Base-by-base conservation (phyloP, 2,797 vertebrate genomes). In the Staurois parvus region DNA sequence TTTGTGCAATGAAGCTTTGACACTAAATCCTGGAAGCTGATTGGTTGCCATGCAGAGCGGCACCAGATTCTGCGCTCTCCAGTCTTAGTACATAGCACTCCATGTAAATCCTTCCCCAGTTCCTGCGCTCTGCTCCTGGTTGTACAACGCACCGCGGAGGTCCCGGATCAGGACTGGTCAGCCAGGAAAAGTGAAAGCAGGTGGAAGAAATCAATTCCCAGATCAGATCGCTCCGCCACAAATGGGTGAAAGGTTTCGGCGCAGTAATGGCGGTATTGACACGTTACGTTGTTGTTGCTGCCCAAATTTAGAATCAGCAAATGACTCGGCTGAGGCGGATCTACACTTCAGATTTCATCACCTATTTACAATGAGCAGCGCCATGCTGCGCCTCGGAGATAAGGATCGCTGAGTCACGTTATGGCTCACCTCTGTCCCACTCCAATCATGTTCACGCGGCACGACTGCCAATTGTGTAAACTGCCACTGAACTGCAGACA, bases 351-450 rank as follows among this genome's bases (percentile, higher is more conserved):
- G 21, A 76, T 86, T 82, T 78, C 74, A 40, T 42, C 74, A 85
- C 26, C 2, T 80, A 78, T 83, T 83, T 83, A 83, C 80, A 77
- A 83, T 42, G 13, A 29, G 17, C 52, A 29, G 72, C 66, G 67
- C 52, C 75, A 48, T 26, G 72, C 5, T 72, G 67, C 21, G 72
- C 75, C 68, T 40, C 52, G n/a, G 11, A 73, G 80, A 86, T 86
- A 86, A 67, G 11, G 19, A 74, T 67, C 80, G 42, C 56, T 68
- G 85, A 86, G 34, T 86, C 80, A 86, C 66, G 37, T 81, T 75
- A 81, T 42, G n/a, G 70, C 64, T 69, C 45, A 79, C 42, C 68
- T 67, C 76, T 37, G 56, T 24, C 67, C 85, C 37, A 83, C 75
- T 83, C 80, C 64, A 37, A 72, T 78, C 74, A 73, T 72, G 73